A percentile compares a stretch with the other conserved stretches of the same genome.
Conservation (phyloP, 2,113 vertebrate genomes). For the Mastomys coucha region DNA sequence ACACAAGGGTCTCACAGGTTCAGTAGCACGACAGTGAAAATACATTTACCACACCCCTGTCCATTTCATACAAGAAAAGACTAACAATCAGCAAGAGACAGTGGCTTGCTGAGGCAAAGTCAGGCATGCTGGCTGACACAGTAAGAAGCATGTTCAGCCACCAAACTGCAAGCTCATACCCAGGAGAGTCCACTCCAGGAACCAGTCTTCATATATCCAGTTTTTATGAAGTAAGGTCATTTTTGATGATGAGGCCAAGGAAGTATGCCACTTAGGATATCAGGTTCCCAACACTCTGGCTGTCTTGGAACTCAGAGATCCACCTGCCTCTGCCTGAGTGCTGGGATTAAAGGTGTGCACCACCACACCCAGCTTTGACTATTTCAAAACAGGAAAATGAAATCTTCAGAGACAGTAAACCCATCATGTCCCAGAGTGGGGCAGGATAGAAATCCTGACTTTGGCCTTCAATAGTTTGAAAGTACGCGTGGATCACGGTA, state of each 20-base stretch:
- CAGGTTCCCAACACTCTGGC: neutral
- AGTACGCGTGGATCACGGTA: neutral
- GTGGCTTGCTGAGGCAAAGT: neutral
- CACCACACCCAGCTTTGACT: neutral
- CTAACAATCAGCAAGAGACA: neutral
- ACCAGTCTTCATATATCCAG: neutral
- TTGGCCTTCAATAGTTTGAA: neutral
- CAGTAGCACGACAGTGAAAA: neutral
- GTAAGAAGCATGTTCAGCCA: neutral
- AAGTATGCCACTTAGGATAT: neutral
- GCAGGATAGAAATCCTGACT: neutral
- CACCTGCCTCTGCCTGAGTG: neutral
- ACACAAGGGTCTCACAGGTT: neutral
- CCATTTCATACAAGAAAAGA: constrained; percentile 3
- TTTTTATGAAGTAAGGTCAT: neutral
- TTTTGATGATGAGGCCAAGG: neutral
- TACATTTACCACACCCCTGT: neutral
- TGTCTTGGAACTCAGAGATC: neutral
- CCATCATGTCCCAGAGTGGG: neutral
- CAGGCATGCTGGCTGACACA: neutral
- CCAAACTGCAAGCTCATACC: neutral
- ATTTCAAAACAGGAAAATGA: neutral
- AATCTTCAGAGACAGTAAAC: neutral
- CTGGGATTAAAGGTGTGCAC: neutral
- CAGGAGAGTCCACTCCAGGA: neutral